phyloP scores from a whole-genome alignment of 1,140 invertebrate genomes.

The Uloborus diversus region DNA sequence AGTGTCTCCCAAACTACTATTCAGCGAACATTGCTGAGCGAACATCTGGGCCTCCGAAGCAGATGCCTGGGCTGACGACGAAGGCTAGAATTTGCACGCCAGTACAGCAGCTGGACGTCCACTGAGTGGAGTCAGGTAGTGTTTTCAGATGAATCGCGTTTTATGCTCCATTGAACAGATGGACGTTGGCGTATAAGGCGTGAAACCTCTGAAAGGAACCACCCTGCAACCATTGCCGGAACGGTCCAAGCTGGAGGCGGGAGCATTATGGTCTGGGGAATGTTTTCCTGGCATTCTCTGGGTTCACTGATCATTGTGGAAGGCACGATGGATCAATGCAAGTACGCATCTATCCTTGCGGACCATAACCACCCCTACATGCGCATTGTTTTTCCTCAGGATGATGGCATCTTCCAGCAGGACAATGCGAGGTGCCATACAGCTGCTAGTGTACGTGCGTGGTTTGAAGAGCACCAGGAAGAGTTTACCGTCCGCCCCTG shows the following conservation, averaged over 20 bases:
- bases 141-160: too few species aligned
- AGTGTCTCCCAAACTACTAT: too few species aligned
- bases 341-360: background rate
- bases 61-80: too few species aligned
- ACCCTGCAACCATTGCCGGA: background rate
- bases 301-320: background rate
- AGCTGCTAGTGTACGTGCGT: background rate
- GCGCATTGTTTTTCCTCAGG: conserved; percentile 1
- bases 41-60: too few species aligned
- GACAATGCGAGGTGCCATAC: conserved; percentile 1
- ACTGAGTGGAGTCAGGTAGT: too few species aligned
- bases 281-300: background rate
- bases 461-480: conserved; percentile 4
- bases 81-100: too few species aligned
- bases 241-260: background rate
- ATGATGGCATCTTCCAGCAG: conserved; percentile 4
- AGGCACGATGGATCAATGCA: background rate
- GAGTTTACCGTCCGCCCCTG: background rate
- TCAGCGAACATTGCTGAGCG: too few species aligned
- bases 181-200: too few species aligned
- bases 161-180: too few species aligned
- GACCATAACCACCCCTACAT: background rate
- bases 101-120: too few species aligned
- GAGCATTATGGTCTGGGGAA: background rate
- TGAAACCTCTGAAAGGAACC: too few species aligned